A percentile compares a stretch with the other conserved stretches of the same genome.
These are phyloP conservation scores for Drosophila basisetae DNA, from an alignment of 2,888 invertebrate genomes.

Conservation along the genomic window DNA sequence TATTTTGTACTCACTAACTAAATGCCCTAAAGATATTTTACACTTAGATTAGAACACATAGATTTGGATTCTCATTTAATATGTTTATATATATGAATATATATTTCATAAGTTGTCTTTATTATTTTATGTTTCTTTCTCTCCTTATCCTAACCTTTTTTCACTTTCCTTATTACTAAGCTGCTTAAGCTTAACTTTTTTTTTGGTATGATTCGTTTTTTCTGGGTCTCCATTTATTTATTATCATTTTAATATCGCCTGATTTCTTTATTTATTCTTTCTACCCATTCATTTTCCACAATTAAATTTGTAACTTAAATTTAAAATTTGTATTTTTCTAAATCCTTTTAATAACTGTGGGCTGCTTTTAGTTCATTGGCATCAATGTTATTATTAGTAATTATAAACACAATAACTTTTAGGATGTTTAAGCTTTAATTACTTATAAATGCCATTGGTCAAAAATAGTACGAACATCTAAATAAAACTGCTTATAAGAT, in stretches of 20 bases:
- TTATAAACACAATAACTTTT: background rate
- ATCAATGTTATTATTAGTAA: background rate
- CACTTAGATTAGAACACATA: background rate
- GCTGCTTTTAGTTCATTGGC: background rate
- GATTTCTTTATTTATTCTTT: background rate
- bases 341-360: background rate
- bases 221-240: no score
- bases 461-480: background rate
- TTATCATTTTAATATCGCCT: background rate
- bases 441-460: background rate
- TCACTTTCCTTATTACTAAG: background rate
- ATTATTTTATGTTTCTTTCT: background rate
- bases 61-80: background rate
- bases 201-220: background rate
- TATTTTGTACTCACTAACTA: background rate
- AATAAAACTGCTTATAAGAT: background rate
- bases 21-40: background rate
- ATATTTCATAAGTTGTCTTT: background rate
- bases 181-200: background rate
- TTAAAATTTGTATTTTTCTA: background rate
- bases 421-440: background rate
- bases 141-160: background rate
- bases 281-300: no score
- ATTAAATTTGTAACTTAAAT: background rate
- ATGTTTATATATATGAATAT: background rate